Base-by-base conservation (phyloP, 2,888 invertebrate species). In the Tetragonula carbonaria region DNA sequence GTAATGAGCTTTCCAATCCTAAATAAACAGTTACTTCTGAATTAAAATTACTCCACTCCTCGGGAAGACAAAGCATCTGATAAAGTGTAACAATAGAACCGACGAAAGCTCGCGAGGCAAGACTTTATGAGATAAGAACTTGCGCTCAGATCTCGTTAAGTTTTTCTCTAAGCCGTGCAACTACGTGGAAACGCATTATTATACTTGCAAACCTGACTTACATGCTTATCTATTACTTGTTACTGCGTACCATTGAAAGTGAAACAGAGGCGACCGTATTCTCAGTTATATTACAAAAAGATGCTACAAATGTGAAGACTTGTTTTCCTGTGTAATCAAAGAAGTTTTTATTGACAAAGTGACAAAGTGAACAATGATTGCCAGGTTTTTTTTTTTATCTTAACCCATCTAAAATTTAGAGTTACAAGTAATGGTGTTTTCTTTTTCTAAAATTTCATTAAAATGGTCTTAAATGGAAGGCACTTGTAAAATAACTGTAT, bases 191-290 rank as follows among this genome's bases (percentile, higher is more conserved):
- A 65, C 16, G 45, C 21, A 65, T 78, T 65, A 72, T 23, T 65
- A 72, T 23, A 72, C 63, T 72, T 72, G 72, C 65, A 72, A 72
- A 72, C 45, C 53, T 72, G n/a, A 14, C 13, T 55, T 55, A 45
- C 65, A 63, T 28, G 63, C 63, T 63, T 63, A 63, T 45, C 16
- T 51, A 45, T 51, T 51, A 51, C 38, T 62, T 28, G 50, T 23
- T 16, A 5, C 18, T 18, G n/a, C n/a, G 53, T n/a, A 65, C 16
- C 11, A 53, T 65, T 74, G 53, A 0, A 2, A 53, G 57, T 5
- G n/a, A 23, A 66, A 57, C 55, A 28, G 55, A 66, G 57, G 65
- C n/a, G 13, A 23, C 57, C 33, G 28, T 63, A 55, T 50, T 14
- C 50, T 65, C 55, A 21, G 38, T 65, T 66, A 28, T 8, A 18